Evolutionary conservation across 2,113 vertebrate genomes (phyloP).

Genomic region (Heterotis niloticus): DNA sequence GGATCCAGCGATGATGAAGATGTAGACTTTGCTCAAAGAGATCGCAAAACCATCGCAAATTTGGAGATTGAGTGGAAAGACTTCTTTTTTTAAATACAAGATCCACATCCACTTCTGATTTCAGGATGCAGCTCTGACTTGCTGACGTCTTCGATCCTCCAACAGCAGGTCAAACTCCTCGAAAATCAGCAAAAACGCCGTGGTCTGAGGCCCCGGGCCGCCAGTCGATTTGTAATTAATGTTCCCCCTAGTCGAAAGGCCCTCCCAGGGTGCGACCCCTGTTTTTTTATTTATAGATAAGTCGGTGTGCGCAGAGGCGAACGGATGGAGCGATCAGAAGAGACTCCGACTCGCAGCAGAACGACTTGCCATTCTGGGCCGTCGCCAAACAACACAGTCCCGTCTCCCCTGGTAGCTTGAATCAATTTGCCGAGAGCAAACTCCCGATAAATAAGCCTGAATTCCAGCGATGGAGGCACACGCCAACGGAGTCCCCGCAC

Average conservation of each 20-base stretch:
- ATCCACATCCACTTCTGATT: no score
- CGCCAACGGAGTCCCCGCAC: not conserved
- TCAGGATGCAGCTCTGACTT: no score
- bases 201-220: not conserved
- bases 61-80: no score
- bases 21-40: no score
- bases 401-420: not conserved
- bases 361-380: conserved; percentile 1
- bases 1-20: no score
- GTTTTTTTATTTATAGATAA: not conserved
- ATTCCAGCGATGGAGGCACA: not conserved
- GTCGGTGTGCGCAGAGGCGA: not conserved
- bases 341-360: not conserved
- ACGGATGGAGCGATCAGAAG: not conserved
- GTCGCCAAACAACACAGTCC: not conserved
- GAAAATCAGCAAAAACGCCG: no score
- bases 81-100: no score
- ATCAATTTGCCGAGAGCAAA: conserved; percentile 17
- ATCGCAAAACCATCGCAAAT: no score
- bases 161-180: no score
- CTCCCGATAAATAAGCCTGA: conserved; percentile 10
- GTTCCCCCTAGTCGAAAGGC: not conserved
- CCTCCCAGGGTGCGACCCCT: not conserved
- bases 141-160: no score
- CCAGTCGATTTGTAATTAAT: conserved; percentile 7